Conservation (phyloP, 2,888 invertebrate species). For the Scaptomyza cyrtandrae region DNA sequence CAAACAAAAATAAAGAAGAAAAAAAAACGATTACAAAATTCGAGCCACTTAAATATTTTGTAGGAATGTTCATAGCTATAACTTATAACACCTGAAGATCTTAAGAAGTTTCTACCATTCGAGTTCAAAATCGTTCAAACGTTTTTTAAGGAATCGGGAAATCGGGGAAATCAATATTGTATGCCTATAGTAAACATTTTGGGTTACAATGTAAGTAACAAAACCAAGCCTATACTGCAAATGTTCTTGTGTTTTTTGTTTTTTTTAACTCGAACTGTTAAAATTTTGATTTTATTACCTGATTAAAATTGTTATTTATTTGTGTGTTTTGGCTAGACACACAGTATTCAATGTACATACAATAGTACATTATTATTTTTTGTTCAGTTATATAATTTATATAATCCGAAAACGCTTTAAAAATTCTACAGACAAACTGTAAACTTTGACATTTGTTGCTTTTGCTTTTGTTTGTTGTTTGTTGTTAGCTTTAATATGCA, state of each 20-base stretch:
- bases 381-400: slow-evolving; percentile 7
- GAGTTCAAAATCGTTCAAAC: too few species aligned
- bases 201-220: slow-evolving; percentile 11
- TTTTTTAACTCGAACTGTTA: slow-evolving; percentile 40
- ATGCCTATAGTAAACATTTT: too few species aligned
- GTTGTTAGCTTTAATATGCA: slow-evolving; percentile 79
- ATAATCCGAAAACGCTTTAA: slow-evolving; percentile 61
- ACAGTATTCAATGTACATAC: slow-evolving; percentile 53
- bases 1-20: background rate
- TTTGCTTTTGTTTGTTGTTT: slow-evolving; percentile 18
- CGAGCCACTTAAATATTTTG: background rate
- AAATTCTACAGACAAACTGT: slow-evolving; percentile 61
- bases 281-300: slow-evolving; percentile 80
- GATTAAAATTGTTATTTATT: slow-evolving; percentile 68
- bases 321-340: slow-evolving; percentile 32
- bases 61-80: background rate
- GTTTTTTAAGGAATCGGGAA: too few species aligned
- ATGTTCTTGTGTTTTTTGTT: slow-evolving; percentile 8
- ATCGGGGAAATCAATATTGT: background rate
- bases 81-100: background rate
- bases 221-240: slow-evolving; percentile 4
- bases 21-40: too few species aligned
- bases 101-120: background rate
- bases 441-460: slow-evolving; percentile 21
- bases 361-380: slow-evolving; percentile 4